Conservation (phyloP, 2,113 vertebrate genomes). For the Macheiramphus alcinus region DNA sequence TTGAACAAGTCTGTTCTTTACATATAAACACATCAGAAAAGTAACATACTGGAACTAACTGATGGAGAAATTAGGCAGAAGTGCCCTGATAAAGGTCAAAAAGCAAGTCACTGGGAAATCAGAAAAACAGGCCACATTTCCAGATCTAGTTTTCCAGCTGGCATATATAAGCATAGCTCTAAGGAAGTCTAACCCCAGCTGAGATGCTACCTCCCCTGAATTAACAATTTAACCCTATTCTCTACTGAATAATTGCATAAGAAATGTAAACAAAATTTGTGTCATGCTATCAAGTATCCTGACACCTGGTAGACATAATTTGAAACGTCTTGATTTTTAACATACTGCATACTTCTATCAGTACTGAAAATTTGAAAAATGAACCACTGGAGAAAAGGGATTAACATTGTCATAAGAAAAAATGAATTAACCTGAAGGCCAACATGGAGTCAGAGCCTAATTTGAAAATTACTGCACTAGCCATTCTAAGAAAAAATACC, state of each 20-base stretch:
- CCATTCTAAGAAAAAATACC: not conserved
- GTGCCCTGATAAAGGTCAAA: not conserved
- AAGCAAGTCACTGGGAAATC: not conserved
- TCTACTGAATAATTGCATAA: not conserved
- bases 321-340: constrained; percentile 11
- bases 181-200: not conserved
- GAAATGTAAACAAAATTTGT: not conserved
- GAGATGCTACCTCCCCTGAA: not conserved
- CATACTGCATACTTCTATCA: not conserved
- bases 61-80: not conserved
- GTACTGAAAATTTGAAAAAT: not conserved
- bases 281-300: not conserved
- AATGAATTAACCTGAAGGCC: not conserved
- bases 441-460: not conserved
- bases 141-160: not conserved
- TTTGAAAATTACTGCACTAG: not conserved
- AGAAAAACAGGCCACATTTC: not conserved
- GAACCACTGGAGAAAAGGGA: not conserved
- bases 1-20: not conserved
- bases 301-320: not conserved
- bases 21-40: not conserved
- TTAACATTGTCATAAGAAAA: not conserved
- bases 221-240: not conserved
- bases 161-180: not conserved
- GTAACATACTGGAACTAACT: not conserved